Evolutionary conservation across 2,888 invertebrate species (phyloP), one percentile per base, ranked within the genome.

Genomic region (Muschampia plurimacula): DNA sequence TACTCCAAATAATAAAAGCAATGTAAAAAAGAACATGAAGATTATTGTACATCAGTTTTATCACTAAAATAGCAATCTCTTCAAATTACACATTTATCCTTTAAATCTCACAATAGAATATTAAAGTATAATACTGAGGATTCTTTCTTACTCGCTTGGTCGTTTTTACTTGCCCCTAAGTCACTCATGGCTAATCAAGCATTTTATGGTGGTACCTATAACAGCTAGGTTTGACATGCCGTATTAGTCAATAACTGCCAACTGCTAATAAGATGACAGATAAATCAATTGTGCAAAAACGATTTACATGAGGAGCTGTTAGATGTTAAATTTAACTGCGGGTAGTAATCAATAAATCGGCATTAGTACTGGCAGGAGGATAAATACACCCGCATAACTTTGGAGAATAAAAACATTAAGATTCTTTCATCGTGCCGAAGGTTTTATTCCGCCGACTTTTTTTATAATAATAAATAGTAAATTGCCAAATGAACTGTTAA

Each of bases 121-220:
- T 44, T 44, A 9, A 44, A 44, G 2, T 7, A 39, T 39, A 7
- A 39, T 3, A 57, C 57, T 57, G 0, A 57, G 4, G 4, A 15
- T 52, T 10, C 52, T 15, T 52, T 3, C 8, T 22, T 8, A 9
- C 13, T n/a, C n/a, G 46, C 8, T 8, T 44, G 44, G 44, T 2
- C 6, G 2, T 10, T 10, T 2, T 9, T 52, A 4, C 1, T n/a
- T n/a, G 2, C n/a, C 52, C 3, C 3, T 15, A n/a, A 44, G 55
- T 70, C 41, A 57, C 63, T 55, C 64, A 5, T 32, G 8, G 41
- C 36, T 70, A 71, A 71, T 71, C 59, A 71, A 71, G 71, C 65
- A 36, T 59, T 71, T 59, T 49, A 62, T 12, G 36, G 62, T 49
- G 44, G 10, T 10, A 44, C 10, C 44, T 44, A 4, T 70, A 64